Percentiles rank a stretch among this genome's conserved stretches.
phyloP scores from a whole-genome alignment of 2,797 vertebrate species.

The Halcyon chelicuti region DNA sequence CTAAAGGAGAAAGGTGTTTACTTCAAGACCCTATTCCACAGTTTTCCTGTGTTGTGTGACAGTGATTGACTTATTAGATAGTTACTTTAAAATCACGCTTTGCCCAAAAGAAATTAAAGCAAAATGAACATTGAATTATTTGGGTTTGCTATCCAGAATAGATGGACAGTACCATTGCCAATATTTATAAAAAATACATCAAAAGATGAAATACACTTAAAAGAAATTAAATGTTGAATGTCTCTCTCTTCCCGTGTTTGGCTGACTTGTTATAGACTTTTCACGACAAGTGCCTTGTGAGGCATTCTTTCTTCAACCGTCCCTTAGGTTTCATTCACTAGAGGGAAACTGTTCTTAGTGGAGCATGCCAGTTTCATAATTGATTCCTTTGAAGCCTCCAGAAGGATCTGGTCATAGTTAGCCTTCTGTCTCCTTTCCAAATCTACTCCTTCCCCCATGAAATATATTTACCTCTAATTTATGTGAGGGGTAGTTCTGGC shows the following conservation, averaged over 20 bases:
- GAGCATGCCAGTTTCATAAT: neutral
- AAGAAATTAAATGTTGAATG: neutral
- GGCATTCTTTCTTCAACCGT: neutral
- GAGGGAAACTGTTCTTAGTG: neutral
- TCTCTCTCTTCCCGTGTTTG: neutral
- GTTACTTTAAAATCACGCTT: neutral
- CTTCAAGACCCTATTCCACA: neutral
- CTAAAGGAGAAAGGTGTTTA: neutral
- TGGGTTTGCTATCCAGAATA: neutral
- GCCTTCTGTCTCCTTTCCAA: neutral
- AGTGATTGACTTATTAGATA: neutral
- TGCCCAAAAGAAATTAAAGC: neutral
- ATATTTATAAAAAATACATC: neutral
- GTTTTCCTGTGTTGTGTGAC: neutral
- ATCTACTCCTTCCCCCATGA: neutral
- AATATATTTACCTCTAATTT: neutral
- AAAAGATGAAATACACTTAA: neutral
- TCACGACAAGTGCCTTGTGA: neutral
- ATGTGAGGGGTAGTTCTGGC: neutral
- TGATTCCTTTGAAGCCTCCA: neutral
- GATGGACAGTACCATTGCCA: neutral
- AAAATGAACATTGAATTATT: neutral
- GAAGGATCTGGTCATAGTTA: neutral
- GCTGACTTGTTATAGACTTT: neutral
- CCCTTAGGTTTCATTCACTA: neutral